Evolutionary conservation across 1,140 invertebrate genomes (phyloP), one percentile per base, ranked within the genome.

Genomic region (Laupala kohalensis): DNA sequence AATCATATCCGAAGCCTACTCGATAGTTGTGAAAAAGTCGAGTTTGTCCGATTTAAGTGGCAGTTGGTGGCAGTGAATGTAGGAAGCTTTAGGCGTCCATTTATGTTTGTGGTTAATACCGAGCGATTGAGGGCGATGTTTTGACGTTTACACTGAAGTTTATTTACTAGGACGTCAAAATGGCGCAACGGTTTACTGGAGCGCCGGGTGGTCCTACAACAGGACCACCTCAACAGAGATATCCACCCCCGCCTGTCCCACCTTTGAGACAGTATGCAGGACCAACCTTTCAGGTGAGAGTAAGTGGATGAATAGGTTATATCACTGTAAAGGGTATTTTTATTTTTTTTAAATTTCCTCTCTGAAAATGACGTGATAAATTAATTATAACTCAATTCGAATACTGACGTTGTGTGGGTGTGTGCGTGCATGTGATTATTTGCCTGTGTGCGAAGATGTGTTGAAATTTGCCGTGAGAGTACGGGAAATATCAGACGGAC

Each of bases 141-240:
- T 53, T 53, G 37, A 53, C 19, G 19, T 19, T 2, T 13, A 13
- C 37, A 53, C 19, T 13, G 37, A 2, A 19, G 37, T 53, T 53
- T 13, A 53, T 13, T 53, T 53, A 19, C 9, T 65, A 71, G 23
- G 65, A 72, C 27, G 65, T 19, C 65, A 66, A 68, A 68, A 88
- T 88, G 86, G 86, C 86, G 30, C 85, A 87, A 77, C 81, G 86
- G 71, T 88, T 88, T 83, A 84, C 85, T 4, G 67, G 23, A 28
- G 24, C 68, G 73, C 71, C 62, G 25, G 83, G 81, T 19, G 83
- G 84, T 63, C 81, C 78, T 77, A 78, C 83, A 75, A 82, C 82
- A 68, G 86, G 81, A 12, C 85, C 84, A 25, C 84, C 85, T 53
- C 83, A 82, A 23, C 86, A 87, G 74, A 81, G 86, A 15, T 87